Evolutionary conservation across 2,888 invertebrate species (phyloP).

Genomic region (Neelides folsomi): DNA sequence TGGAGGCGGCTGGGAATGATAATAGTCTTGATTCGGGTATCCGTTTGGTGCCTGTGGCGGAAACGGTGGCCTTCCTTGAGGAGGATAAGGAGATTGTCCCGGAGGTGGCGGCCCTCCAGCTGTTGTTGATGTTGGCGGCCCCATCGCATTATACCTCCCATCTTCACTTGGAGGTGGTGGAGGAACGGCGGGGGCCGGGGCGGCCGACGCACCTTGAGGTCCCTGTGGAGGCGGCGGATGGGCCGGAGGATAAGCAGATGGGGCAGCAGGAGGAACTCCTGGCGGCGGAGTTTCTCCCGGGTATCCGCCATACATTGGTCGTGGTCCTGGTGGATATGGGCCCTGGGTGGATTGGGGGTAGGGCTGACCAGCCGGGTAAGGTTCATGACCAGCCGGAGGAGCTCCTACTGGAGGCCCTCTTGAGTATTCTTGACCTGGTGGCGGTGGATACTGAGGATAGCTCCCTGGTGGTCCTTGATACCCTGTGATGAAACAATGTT

Average conservation of each 20-base stretch:
- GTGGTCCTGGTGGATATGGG: conserved; percentile 37
- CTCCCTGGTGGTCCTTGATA: conserved; percentile 39
- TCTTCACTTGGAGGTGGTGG: conserved; percentile 25
- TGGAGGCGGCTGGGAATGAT: conserved; percentile 37
- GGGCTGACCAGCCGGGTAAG: conserved; percentile 36
- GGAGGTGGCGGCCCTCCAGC: conserved; percentile 50
- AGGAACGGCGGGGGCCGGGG: conserved; percentile 30
- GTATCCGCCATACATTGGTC: conserved; percentile 38
- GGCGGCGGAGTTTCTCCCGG: conserved; percentile 6
- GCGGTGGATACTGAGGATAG: conserved; percentile 40
- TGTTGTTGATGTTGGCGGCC: conserved; percentile 26
- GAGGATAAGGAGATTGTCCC: conserved; percentile 19
- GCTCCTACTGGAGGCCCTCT: conserved; percentile 36
- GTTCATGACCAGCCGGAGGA: conserved; percentile 28
- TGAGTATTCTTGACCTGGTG: conserved; percentile 38
- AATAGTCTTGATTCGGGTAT: conserved; percentile 39
- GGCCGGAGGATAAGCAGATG: background rate
- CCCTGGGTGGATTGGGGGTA: conserved; percentile 24
- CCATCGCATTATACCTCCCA: conserved; percentile 10
- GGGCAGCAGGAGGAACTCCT: conserved; percentile 6
- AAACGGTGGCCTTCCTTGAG: conserved; percentile 5
- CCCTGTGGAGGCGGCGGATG: conserved; percentile 32
- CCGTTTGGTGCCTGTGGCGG: conserved; percentile 27
- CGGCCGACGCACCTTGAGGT: conserved; percentile 31
- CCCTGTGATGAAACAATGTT: conserved; percentile 34